Evolutionary conservation across 2,113 vertebrate genomes (phyloP).

Genomic region (Salvelinus alpinus): DNA sequence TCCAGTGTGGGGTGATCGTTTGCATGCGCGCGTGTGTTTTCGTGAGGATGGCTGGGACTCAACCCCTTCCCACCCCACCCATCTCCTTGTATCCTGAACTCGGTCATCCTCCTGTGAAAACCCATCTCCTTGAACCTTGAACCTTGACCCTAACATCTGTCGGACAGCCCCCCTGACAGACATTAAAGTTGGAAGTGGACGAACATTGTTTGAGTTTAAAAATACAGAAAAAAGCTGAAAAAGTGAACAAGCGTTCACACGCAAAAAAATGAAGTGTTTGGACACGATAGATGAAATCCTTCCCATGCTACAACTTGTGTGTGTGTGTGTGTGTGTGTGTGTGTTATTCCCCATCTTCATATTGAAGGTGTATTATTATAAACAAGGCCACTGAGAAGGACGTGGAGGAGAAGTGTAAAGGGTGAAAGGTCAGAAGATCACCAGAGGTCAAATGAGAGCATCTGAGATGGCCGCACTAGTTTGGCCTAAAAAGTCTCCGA

Average conservation of each 20-base stretch:
- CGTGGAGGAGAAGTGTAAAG: conserved; percentile 20
- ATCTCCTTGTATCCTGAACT: conserved; percentile 49
- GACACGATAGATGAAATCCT: conserved; percentile 43
- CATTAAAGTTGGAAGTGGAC: conserved; percentile 31
- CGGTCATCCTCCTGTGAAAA: conserved; percentile 58
- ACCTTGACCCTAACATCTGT: conserved; percentile 35
- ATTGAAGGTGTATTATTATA: conserved; percentile 97
- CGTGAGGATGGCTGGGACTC: conserved; percentile 58
- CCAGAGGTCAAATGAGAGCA: conserved; percentile 39
- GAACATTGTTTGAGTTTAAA: conserved; percentile 22
- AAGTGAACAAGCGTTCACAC: conserved; percentile 22
- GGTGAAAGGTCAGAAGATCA: conserved; percentile 43
- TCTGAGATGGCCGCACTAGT: no score
- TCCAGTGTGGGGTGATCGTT: conserved; percentile 60
- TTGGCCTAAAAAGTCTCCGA: conserved; percentile 34
- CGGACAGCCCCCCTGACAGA: conserved; percentile 14
- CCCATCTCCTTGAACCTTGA: conserved; percentile 41
- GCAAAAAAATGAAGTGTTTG: conserved; percentile 15
- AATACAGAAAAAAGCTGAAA: neutral
- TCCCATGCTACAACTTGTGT: conserved; percentile 49
- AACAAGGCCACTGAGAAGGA: conserved; percentile 67
- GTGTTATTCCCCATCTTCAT: conserved; percentile 90
- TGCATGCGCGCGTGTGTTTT: conserved; percentile 72
- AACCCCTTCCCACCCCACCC: conserved; percentile 38
- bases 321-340: conserved; percentile 30